Conservation (phyloP, 1,140 invertebrate genomes). For the Achroia grisella region DNA sequence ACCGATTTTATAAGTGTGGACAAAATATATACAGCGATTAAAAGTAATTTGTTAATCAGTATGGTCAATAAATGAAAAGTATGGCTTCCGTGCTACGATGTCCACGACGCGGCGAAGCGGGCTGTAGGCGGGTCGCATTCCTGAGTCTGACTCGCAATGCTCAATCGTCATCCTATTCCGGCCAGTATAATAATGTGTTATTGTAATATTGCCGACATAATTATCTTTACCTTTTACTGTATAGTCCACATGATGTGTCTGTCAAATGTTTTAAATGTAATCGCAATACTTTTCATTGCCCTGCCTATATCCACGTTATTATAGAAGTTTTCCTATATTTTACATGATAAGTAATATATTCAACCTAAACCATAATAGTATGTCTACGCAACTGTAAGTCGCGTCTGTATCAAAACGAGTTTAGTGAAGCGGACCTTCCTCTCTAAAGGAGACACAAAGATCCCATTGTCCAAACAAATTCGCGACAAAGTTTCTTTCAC, state of each 20-base stretch:
- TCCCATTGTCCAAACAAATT: slow-evolving; percentile 41
- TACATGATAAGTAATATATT: too few relatives aligned
- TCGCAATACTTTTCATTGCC: too few relatives aligned
- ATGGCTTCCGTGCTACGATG: too few relatives aligned
- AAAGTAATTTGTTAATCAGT: too few relatives aligned
- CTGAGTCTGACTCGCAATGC: slow-evolving; percentile 59
- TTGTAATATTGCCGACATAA: background rate
- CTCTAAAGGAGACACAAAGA: slow-evolving; percentile 33
- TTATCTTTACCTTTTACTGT: background rate
- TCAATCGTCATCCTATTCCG: slow-evolving; percentile 28
- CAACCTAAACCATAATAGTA: too few relatives aligned
- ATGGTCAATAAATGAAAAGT: too few relatives aligned
- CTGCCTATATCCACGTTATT: too few relatives aligned
- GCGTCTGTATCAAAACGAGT: slow-evolving; percentile 4
- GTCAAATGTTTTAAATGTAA: too few relatives aligned
- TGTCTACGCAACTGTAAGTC: background rate
- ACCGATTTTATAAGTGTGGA: too few relatives aligned
- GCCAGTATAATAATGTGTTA: slow-evolving; percentile 4
- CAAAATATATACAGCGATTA: too few relatives aligned
- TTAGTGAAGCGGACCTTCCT: slow-evolving; percentile 13
- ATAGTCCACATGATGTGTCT: too few relatives aligned
- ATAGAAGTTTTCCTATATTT: too few relatives aligned
- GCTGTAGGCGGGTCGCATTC: slow-evolving; percentile 66
- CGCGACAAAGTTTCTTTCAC: slow-evolving; percentile 30
- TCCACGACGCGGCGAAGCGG: slow-evolving; percentile 26